phyloP scores from a whole-genome alignment of 2,888 invertebrate species.

The Stomorhina lunata region DNA sequence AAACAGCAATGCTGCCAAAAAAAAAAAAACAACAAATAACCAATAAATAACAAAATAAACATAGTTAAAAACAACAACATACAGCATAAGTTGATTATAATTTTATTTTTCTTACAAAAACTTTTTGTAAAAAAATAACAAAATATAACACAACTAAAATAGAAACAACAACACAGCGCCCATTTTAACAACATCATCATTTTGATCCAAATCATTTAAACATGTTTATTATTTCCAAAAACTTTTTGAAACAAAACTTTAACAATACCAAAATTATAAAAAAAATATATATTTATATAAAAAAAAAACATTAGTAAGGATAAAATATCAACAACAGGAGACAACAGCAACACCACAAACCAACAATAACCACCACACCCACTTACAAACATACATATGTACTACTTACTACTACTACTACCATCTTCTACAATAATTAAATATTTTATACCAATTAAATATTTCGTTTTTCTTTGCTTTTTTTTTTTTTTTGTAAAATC shows the following conservation, averaged over 20 bases:
- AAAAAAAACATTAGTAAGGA: too few species aligned
- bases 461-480: too few species aligned
- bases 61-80: constrained; percentile 3
- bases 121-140: constrained; percentile 22
- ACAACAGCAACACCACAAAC: neutral
- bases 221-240: neutral
- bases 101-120: constrained; percentile 29
- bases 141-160: constrained; percentile 18
- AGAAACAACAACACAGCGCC: neutral
- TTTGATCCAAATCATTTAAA: neutral
- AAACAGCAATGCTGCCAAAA: constrained; percentile 45
- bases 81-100: constrained; percentile 4
- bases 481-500: too few species aligned
- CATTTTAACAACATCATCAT: neutral
- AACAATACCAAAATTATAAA: constrained; percentile 23
- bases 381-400: too few species aligned
- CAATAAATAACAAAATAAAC: too few species aligned
- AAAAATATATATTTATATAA: too few species aligned
- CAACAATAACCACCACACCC: too few species aligned
- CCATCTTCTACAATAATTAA: too few species aligned
- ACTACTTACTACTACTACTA: too few species aligned
- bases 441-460: too few species aligned
- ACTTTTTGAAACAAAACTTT: constrained; percentile 19
- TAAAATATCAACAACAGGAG: neutral
- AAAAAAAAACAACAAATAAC: constrained; percentile 33